These are phyloP conservation scores for Cyclophora albipunctata DNA, from an alignment of 2,888 invertebrate genomes.

Conservation along the genomic window DNA sequence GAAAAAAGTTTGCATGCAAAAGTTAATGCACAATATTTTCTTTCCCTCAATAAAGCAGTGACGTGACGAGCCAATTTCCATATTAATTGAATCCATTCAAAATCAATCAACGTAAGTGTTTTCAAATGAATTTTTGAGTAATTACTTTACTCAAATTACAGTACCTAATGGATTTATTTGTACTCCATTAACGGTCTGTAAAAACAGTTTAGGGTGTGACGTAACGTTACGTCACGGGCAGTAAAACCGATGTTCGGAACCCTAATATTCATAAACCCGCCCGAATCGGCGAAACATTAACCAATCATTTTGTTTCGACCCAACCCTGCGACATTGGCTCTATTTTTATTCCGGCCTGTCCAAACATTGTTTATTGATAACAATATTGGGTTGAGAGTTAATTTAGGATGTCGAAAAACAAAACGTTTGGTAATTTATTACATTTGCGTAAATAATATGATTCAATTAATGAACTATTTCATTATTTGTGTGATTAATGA, in stretches of 20 bases:
- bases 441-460: too few relatives aligned
- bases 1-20: too few relatives aligned
- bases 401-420: background rate
- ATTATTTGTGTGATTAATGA: too few relatives aligned
- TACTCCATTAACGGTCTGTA: slow-evolving; percentile 16
- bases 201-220: slow-evolving; percentile 12
- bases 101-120: slow-evolving; percentile 16
- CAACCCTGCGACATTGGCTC: slow-evolving; percentile 16
- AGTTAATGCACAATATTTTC: too few relatives aligned
- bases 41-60: too few relatives aligned
- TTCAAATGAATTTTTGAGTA: slow-evolving; percentile 14
- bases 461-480: too few relatives aligned
- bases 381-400: background rate
- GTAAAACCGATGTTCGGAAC: slow-evolving; percentile 17
- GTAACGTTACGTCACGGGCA: slow-evolving; percentile 19
- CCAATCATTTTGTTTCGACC: slow-evolving; percentile 27
- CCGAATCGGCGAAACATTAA: slow-evolving; percentile 25
- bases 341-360: too few relatives aligned
- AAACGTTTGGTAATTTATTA: too few relatives aligned
- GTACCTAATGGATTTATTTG: slow-evolving; percentile 13
- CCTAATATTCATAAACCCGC: slow-evolving; percentile 25
- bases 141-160: slow-evolving; percentile 13
- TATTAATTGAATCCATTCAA: slow-evolving; percentile 16
- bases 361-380: background rate
- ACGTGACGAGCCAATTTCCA: slow-evolving; percentile 1